phyloP scores from a whole-genome alignment of 2,888 invertebrate genomes.

The Tenodera sinensis region DNA sequence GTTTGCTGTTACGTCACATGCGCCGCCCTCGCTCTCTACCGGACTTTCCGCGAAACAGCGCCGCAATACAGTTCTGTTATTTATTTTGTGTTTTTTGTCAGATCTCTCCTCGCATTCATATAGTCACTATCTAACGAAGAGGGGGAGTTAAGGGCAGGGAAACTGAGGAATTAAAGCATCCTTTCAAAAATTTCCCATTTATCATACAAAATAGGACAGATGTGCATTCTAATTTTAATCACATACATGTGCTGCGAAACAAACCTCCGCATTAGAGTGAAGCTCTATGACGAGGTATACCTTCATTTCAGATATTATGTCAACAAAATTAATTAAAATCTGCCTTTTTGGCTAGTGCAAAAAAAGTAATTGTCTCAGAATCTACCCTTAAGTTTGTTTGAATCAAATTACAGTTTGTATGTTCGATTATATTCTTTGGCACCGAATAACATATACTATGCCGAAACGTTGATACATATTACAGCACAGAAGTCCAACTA shows the following conservation, averaged over 20 bases:
- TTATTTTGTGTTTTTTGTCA: not conserved
- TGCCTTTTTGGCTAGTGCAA: too few relatives aligned
- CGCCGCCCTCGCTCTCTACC: not conserved
- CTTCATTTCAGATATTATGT: too few relatives aligned
- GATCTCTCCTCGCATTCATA: not conserved
- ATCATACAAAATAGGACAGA: not conserved
- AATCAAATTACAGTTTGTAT: too few relatives aligned
- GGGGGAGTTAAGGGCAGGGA: not conserved
- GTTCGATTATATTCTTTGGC: too few relatives aligned
- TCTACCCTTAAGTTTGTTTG: too few relatives aligned
- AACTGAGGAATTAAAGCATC: not conserved
- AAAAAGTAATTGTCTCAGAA: too few relatives aligned
- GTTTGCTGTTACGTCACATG: not conserved
- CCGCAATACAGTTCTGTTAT: not conserved
- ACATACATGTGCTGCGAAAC: not conserved
- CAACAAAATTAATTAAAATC: too few relatives aligned
- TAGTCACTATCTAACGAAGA: not conserved
- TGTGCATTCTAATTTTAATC: not conserved
- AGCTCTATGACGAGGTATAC: too few relatives aligned
- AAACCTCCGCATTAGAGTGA: not conserved
- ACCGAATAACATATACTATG: too few relatives aligned
- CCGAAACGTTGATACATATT: too few relatives aligned
- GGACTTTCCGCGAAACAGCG: not conserved
- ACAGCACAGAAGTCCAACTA: too few relatives aligned
- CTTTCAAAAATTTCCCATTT: not conserved